phyloP scores from a whole-genome alignment of 2,113 vertebrate species.

The Orthonyx spaldingii region DNA sequence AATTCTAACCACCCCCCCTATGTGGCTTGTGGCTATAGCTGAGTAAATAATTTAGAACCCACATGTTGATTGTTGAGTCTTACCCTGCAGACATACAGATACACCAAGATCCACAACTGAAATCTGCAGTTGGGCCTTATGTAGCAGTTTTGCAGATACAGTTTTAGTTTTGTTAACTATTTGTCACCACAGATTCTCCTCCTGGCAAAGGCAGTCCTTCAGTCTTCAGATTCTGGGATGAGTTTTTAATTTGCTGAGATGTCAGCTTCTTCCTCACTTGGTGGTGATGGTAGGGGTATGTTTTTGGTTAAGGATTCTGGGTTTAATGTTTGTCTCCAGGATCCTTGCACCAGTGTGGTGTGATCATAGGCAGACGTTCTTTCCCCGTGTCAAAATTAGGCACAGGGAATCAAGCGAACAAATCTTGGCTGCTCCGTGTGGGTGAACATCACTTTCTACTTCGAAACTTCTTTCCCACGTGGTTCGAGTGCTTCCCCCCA shows the following conservation, averaged over 20 bases:
- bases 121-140: not conserved
- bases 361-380: not conserved
- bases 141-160: not conserved
- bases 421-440: not conserved
- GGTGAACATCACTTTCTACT: not conserved
- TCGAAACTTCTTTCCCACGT: not conserved
- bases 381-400: not conserved
- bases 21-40: not conserved
- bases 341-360: not conserved
- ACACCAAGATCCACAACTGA: not conserved
- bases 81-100: not conserved
- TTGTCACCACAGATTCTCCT: not conserved
- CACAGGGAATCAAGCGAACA: not conserved
- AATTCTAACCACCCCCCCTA: not conserved
- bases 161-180: not conserved
- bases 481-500: not conserved
- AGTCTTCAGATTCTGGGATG: not conserved
- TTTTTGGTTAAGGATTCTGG: not conserved
- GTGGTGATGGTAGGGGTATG: not conserved
- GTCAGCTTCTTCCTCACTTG: not conserved
- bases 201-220: not conserved
- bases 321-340: not conserved
- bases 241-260: not conserved
- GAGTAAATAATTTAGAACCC: constrained; percentile 30
- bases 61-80: not conserved